Evolutionary conservation across 2,888 invertebrate species (phyloP).

Genomic region (Callosobruchus maculatus): DNA sequence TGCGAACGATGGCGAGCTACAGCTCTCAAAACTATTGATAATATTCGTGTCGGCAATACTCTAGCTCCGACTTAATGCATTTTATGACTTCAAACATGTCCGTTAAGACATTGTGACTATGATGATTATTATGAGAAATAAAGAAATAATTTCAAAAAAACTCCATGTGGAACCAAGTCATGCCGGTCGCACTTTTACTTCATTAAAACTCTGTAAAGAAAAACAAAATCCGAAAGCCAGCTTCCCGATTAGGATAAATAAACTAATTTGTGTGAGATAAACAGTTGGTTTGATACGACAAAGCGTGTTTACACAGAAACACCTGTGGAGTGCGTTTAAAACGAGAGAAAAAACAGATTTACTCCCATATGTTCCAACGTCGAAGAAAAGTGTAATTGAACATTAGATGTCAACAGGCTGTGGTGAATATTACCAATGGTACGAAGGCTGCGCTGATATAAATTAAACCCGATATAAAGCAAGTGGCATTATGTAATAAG

Average conservation of each 20-base stretch:
- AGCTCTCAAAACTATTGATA: too few species aligned
- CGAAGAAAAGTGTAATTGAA: background rate
- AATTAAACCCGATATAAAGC: background rate
- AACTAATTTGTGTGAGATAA: background rate
- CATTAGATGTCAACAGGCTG: background rate
- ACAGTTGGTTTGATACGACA: background rate
- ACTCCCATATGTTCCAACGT: background rate
- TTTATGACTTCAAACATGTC: too few species aligned
- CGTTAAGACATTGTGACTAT: too few species aligned
- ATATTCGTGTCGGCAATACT: too few species aligned
- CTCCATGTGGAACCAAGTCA: too few species aligned
- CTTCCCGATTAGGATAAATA: background rate
- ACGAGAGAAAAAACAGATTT: background rate
- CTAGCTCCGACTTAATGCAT: too few species aligned
- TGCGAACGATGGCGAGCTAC: too few species aligned
- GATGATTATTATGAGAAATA: too few species aligned
- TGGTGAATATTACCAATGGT: background rate
- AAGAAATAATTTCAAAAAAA: too few species aligned
- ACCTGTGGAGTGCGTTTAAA: background rate
- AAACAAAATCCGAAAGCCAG: background rate
- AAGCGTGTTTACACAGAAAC: background rate
- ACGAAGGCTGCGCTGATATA: background rate
- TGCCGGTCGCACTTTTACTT: background rate
- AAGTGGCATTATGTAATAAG: background rate
- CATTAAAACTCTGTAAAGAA: background rate